Conservation (phyloP, 2,888 invertebrate species). For the Cephonodes hylas region DNA sequence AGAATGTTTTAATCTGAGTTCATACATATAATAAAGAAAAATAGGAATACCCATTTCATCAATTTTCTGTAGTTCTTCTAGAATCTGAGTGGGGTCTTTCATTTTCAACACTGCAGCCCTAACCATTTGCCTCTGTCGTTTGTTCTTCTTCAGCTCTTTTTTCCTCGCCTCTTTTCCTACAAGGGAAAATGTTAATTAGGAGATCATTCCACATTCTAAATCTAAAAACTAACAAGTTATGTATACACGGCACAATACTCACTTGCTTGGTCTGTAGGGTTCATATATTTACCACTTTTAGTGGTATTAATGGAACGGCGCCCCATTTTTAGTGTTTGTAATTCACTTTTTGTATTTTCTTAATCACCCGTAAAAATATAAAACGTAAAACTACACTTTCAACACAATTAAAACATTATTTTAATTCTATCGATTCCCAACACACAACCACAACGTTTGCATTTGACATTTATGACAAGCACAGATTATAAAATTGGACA, state of each 20-base stretch:
- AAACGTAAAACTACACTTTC: neutral
- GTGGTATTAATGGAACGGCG: slow-evolving; percentile 98
- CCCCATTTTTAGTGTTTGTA: slow-evolving; percentile 86
- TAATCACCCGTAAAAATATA: neutral
- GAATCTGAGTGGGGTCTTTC: slow-evolving; percentile 96
- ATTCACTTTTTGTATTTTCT: neutral
- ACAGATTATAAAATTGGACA: too few relatives aligned
- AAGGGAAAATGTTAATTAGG: neutral
- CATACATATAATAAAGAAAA: neutral
- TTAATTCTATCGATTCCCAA: neutral
- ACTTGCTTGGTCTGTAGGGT: slow-evolving; percentile 99
- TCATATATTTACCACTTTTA: slow-evolving; percentile 99
- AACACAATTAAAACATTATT: neutral
- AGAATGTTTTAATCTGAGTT: neutral
- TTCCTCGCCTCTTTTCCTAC: slow-evolving; percentile 98
- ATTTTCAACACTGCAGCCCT: slow-evolving; percentile 98
- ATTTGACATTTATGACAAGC: neutral
- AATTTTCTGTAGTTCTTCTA: slow-evolving; percentile 98
- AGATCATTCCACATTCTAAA: neutral
- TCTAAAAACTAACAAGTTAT: neutral
- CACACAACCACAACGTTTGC: neutral
- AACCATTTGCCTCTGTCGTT: slow-evolving; percentile 97
- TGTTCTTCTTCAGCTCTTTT: slow-evolving; percentile 98
- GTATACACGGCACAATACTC: slow-evolving; percentile 74
- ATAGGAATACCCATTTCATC: slow-evolving; percentile 96